phyloP scores from a whole-genome alignment of 2,797 vertebrate genomes.

The Sciurus vulgaris region DNA sequence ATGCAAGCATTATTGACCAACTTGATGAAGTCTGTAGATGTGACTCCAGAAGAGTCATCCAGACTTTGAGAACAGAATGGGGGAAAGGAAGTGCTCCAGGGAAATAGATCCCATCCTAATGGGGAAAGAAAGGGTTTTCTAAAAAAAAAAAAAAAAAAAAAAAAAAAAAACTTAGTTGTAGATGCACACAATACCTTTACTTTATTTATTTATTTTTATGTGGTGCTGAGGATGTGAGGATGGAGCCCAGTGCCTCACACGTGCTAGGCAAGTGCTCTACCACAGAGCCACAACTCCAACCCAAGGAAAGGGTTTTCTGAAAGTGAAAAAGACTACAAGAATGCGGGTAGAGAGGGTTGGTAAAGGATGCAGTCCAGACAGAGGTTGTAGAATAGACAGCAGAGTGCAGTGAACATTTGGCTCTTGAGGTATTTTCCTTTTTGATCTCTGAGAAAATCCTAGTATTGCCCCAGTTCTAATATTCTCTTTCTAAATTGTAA shows the following conservation, averaged over 20 bases:
- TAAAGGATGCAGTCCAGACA: background rate
- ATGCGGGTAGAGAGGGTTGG: background rate
- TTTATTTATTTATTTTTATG: too few species aligned
- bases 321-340: background rate
- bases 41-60: background rate
- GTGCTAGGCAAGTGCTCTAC: too few species aligned
- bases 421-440: background rate
- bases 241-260: too few species aligned
- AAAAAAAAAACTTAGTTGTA: too few species aligned
- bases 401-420: background rate
- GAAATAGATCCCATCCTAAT: background rate
- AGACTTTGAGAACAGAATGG: background rate
- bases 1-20: background rate
- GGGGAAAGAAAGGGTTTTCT: background rate
- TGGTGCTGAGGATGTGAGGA: too few species aligned
- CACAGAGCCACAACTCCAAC: too few species aligned
- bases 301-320: constrained; percentile 12
- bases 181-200: too few species aligned
- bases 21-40: background rate
- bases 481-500: constrained; percentile 18
- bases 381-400: background rate
- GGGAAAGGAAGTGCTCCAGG: background rate
- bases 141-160: too few species aligned
- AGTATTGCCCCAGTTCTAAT: background rate
- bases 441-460: background rate